phyloP scores from a whole-genome alignment of 2,797 vertebrate genomes.

The Pipistrellus nathusii region DNA sequence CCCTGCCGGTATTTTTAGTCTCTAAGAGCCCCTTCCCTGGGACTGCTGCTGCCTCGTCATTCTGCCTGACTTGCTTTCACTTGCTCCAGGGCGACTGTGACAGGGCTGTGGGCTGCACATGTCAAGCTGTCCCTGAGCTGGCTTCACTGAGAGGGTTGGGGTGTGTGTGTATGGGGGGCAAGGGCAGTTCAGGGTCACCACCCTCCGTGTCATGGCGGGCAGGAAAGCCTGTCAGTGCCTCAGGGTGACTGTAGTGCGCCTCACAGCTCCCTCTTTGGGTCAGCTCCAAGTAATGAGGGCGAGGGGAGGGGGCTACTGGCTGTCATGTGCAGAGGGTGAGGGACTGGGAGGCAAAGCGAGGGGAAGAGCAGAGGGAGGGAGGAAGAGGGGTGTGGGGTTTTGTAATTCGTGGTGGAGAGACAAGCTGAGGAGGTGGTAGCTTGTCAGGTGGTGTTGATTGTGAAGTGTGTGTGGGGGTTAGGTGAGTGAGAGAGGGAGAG shows the following conservation, averaged over 20 bases:
- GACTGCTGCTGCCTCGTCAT: conserved; percentile 42
- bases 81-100: conserved; percentile 79
- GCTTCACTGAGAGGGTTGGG: not conserved
- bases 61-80: conserved; percentile 81
- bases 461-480: not conserved
- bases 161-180: not conserved
- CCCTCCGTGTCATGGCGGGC: not conserved
- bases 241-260: not conserved
- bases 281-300: conserved; percentile 48
- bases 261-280: conserved; percentile 44
- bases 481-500: not conserved
- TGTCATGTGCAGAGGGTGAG: not conserved
- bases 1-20: conserved; percentile 30
- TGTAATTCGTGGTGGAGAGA: conserved; percentile 18
- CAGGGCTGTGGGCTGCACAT: conserved; percentile 62
- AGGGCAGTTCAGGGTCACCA: conserved; percentile 75
- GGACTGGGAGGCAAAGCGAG: not conserved
- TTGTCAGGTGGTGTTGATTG: conserved; percentile 56
- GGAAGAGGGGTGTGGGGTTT: not conserved
- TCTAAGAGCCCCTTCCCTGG: not conserved
- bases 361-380: not conserved
- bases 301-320: not conserved
- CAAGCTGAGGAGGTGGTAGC: conserved; percentile 28
- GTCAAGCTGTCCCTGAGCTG: conserved; percentile 75
- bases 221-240: conserved; percentile 48